A percentile compares a stretch with the other conserved stretches of the same genome.
Evolutionary conservation across 2,888 invertebrate genomes (phyloP).

Genomic region (Erebia epiphron): DNA sequence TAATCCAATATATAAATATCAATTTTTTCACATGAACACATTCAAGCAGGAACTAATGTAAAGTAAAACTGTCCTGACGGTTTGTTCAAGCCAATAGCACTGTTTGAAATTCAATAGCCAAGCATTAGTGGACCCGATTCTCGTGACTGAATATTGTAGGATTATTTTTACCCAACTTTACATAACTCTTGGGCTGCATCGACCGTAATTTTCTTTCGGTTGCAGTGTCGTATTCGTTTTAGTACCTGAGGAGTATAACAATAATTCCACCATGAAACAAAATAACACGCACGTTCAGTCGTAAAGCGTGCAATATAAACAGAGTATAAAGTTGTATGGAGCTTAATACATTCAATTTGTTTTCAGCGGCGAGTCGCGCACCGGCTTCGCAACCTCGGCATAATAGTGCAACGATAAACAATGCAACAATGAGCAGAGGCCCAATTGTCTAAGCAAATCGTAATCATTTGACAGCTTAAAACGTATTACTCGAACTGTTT

Average conservation of each 20-base stretch:
- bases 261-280: constrained; percentile 62
- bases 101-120: constrained; percentile 29
- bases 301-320: constrained; percentile 62
- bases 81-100: constrained; percentile 7
- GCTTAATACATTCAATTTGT: constrained; percentile 73
- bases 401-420: constrained; percentile 64
- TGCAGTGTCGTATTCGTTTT: constrained; percentile 40
- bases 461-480: too few species aligned
- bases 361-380: constrained; percentile 52
- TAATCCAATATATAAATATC: too few species aligned
- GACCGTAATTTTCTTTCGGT: constrained; percentile 39
- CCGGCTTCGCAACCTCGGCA: constrained; percentile 52
- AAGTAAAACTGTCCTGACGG: constrained; percentile 12
- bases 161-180: constrained; percentile 32
- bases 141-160: constrained; percentile 31
- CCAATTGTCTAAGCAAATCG: too few species aligned
- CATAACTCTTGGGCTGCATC: constrained; percentile 36
- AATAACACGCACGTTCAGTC: constrained; percentile 64
- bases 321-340: constrained; percentile 54
- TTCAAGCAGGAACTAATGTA: not conserved
- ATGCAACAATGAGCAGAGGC: constrained; percentile 62
- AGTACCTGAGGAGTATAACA: constrained; percentile 42
- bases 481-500: too few species aligned
- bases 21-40: not conserved
- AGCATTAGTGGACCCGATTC: constrained; percentile 32